Conservation (phyloP, 2,888 invertebrate genomes). For the Cerceris ruficornis region DNA sequence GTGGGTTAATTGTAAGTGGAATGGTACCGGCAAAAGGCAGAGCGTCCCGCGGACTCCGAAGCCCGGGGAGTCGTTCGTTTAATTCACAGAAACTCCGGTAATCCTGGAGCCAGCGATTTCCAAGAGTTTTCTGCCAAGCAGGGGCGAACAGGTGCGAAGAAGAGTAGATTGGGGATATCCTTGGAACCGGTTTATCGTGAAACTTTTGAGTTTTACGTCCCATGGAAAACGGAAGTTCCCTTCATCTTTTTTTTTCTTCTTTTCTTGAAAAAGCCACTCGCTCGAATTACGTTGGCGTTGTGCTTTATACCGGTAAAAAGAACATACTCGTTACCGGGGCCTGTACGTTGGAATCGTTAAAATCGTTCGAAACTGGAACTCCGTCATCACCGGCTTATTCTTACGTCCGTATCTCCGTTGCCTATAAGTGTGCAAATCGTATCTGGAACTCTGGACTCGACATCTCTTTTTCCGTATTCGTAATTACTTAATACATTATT, state of each 20-base stretch:
- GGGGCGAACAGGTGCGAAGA: constrained; percentile 43
- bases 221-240: constrained; percentile 44
- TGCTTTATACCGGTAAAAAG: background rate
- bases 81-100: constrained; percentile 33
- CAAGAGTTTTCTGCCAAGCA: constrained; percentile 24
- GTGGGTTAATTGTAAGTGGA: constrained; percentile 4
- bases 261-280: constrained; percentile 11
- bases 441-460: constrained; percentile 47
- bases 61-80: constrained; percentile 17
- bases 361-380: background rate
- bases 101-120: constrained; percentile 35
- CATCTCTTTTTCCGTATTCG: constrained; percentile 71
- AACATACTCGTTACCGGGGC: background rate
- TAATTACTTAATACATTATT: constrained; percentile 80
- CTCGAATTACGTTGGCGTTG: background rate
- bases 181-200: constrained; percentile 58
- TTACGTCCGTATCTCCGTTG: constrained; percentile 17
- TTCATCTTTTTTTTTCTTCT: constrained; percentile 1
- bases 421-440: constrained; percentile 48
- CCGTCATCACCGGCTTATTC: background rate
- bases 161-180: constrained; percentile 28
- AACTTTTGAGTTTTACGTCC: constrained; percentile 68
- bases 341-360: constrained; percentile 5
- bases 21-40: background rate
- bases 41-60: background rate